Conservation (phyloP, 2,888 invertebrate species). For the Mellilla xanthometata region DNA sequence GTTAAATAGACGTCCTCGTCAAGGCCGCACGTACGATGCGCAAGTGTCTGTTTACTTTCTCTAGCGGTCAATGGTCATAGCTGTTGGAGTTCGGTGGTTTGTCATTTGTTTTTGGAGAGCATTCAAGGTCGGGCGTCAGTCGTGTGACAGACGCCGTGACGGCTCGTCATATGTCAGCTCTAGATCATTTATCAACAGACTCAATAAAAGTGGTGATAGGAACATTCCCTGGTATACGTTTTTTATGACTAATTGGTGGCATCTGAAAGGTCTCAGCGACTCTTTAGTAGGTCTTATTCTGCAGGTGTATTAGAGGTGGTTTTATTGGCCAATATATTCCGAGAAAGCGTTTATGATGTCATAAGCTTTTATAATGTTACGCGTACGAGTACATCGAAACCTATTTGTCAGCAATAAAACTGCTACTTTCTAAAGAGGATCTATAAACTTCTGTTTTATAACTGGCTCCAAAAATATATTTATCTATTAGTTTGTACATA, state of each 20-base stretch:
- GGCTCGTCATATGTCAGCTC: conserved; percentile 9
- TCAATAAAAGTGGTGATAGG: too few species aligned
- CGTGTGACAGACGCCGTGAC: conserved; percentile 19
- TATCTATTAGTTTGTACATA: too few species aligned
- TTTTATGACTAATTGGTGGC: too few species aligned
- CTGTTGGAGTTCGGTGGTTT: conserved; percentile 41
- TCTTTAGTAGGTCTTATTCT: not conserved
- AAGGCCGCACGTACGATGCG: conserved; percentile 66
- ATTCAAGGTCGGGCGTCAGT: conserved; percentile 54
- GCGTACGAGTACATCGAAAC: conserved; percentile 11
- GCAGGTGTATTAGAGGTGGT: conserved; percentile 9
- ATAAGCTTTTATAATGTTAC: conserved; percentile 23
- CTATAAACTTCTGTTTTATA: conserved; percentile 1
- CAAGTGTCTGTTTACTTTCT: conserved; percentile 69
- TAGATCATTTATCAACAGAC: conserved; percentile 13
- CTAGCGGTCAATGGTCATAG: conserved; percentile 72
- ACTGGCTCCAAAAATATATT: too few species aligned
- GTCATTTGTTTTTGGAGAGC: conserved; percentile 43
- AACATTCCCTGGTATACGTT: too few species aligned
- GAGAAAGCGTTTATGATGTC: conserved; percentile 25
- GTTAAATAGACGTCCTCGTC: conserved; percentile 55
- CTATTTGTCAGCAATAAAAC: conserved; percentile 19
- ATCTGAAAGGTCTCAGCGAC: too few species aligned
- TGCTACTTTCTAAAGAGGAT: conserved; percentile 17
- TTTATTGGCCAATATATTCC: conserved; percentile 23